These are phyloP conservation scores for Scelioninae gen. 1 DNA, from an alignment of 2,888 invertebrate species.

Conservation along the genomic window DNA sequence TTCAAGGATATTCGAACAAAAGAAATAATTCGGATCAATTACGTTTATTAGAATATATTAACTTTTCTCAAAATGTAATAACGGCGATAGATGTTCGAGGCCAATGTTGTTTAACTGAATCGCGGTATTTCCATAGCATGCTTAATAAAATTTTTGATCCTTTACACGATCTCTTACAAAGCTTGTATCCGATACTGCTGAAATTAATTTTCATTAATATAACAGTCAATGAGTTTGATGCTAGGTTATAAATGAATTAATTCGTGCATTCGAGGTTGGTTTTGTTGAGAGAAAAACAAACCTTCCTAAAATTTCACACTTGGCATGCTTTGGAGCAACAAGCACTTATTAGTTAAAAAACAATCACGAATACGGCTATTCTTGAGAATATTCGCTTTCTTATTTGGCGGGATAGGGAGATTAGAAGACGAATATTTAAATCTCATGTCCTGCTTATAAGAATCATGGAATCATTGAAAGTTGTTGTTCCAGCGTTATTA, in stretches of 20 bases:
- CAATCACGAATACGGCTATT: constrained; percentile 70
- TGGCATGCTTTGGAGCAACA: constrained; percentile 40
- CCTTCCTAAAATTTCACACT: constrained; percentile 53
- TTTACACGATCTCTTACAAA: constrained; percentile 47
- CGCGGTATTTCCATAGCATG: constrained; percentile 39
- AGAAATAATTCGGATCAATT: constrained; percentile 27
- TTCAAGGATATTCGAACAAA: not conserved
- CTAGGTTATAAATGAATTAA: constrained; percentile 1
- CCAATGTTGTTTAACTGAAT: constrained; percentile 35
- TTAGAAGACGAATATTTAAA: constrained; percentile 42
- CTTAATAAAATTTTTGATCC: constrained; percentile 49
- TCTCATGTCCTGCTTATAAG: constrained; percentile 8
- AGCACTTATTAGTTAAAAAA: constrained; percentile 67
- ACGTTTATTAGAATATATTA: not conserved
- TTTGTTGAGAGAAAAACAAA: constrained; percentile 65
- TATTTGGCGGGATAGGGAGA: constrained; percentile 55
- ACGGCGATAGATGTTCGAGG: constrained; percentile 52
- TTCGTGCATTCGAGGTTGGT: constrained; percentile 25
- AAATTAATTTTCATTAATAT: constrained; percentile 41
- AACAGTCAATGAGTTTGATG: constrained; percentile 15
- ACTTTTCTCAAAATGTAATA: constrained; percentile 9
- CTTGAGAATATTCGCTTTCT: constrained; percentile 65
- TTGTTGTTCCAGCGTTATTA: constrained; percentile 1
- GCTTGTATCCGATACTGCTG: constrained; percentile 64
- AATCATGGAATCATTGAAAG: constrained; percentile 19